These are phyloP conservation scores for Phania funesta DNA, from an alignment of 2,888 invertebrate genomes.

Conservation along the genomic window DNA sequence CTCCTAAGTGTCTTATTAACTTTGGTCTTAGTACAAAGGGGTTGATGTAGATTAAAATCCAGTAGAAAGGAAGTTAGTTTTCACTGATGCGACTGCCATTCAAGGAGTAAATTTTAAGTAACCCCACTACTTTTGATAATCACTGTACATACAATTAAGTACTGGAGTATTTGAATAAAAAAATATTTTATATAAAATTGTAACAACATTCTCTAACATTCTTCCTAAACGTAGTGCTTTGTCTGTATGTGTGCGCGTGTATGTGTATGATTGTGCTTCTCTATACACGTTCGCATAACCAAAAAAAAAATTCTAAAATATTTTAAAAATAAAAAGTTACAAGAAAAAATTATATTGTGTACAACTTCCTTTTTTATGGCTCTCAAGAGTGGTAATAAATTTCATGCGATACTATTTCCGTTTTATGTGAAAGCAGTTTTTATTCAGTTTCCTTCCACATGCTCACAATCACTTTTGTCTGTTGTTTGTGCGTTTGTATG, in stretches of 20 bases:
- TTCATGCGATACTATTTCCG: constrained; percentile 80
- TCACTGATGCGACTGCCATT: too few relatives aligned
- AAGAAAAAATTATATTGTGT: constrained; percentile 75
- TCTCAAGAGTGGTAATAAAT: constrained; percentile 80
- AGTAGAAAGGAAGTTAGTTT: too few relatives aligned
- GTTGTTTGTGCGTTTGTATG: neutral
- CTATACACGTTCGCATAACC: neutral
- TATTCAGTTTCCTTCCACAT: constrained; percentile 64
- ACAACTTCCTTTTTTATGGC: constrained; percentile 81
- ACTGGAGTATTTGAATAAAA: neutral
- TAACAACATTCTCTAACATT: too few relatives aligned
- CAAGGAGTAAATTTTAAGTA: too few relatives aligned
- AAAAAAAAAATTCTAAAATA: constrained; percentile 45
- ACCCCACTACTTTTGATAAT: neutral
- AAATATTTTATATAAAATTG: too few relatives aligned
- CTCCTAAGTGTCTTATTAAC: too few relatives aligned
- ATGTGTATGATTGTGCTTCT: neutral
- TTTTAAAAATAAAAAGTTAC: constrained; percentile 30
- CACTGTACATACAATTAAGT: neutral
- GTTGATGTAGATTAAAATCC: too few relatives aligned
- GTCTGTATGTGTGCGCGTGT: too few relatives aligned
- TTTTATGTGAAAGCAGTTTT: constrained; percentile 69
- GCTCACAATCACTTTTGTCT: constrained; percentile 43
- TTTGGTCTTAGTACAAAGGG: too few relatives aligned
- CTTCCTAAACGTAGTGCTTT: too few relatives aligned